Conservation (phyloP, 1,140 invertebrate genomes). For the Episyrphus balteatus region DNA sequence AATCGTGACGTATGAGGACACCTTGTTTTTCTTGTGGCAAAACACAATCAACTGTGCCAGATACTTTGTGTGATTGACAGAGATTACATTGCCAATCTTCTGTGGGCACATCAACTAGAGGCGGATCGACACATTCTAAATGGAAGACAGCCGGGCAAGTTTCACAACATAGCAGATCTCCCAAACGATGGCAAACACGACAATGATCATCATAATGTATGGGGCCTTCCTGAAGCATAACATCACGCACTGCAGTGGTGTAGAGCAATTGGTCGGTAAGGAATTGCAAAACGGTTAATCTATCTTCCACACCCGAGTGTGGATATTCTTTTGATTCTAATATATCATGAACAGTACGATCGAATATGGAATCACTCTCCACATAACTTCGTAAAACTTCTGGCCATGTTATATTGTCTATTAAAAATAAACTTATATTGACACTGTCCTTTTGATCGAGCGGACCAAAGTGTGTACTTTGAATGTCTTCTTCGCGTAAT, state of each 20-base stretch:
- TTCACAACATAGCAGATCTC: slow-evolving; percentile 92
- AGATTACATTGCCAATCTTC: slow-evolving; percentile 94
- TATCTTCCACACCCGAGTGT: slow-evolving; percentile 69
- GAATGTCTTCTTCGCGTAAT: slow-evolving; percentile 85
- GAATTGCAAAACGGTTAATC: slow-evolving; percentile 79
- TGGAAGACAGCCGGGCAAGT: slow-evolving; percentile 95
- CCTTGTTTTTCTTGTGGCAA: slow-evolving; percentile 86
- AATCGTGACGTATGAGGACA: slow-evolving; percentile 80
- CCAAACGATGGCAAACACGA: slow-evolving; percentile 85
- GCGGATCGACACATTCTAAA: slow-evolving; percentile 89
- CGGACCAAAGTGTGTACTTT: slow-evolving; percentile 90
- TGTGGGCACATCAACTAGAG: slow-evolving; percentile 81
- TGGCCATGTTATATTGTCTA: slow-evolving; percentile 92
- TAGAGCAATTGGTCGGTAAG: slow-evolving; percentile 87
- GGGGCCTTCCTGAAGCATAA: slow-evolving; percentile 87
- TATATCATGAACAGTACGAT: slow-evolving; percentile 55
- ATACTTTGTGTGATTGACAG: slow-evolving; percentile 82
- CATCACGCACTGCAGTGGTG: slow-evolving; percentile 86
- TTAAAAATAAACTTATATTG: slow-evolving; percentile 81
- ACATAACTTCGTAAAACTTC: slow-evolving; percentile 81
- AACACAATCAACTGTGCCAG: slow-evolving; percentile 86
- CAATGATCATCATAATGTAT: slow-evolving; percentile 94
- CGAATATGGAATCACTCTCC: slow-evolving; percentile 75
- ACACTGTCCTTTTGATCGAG: slow-evolving; percentile 94
- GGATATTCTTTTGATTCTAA: slow-evolving; percentile 77